A percentile compares a stretch with the other conserved stretches of the same genome.
Conservation (phyloP, 2,113 vertebrate genomes). For the Agapornis roseicollis region DNA sequence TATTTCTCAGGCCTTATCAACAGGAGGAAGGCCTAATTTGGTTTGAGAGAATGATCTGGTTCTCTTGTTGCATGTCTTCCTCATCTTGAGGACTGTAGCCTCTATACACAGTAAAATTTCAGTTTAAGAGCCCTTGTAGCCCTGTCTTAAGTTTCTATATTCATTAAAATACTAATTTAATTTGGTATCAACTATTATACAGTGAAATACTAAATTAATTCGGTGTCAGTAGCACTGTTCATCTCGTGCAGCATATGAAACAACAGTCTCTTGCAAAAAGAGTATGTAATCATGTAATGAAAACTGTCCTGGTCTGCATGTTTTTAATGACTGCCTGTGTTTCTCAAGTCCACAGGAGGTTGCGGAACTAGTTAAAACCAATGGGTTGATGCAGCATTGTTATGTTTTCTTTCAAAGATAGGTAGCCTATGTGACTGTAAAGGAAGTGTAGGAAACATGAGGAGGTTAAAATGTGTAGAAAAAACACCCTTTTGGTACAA, state of each 20-base stretch:
- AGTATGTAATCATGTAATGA: neutral
- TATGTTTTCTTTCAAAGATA: neutral
- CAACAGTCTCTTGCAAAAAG: neutral
- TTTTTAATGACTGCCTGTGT: neutral
- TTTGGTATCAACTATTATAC: neutral
- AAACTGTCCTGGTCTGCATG: neutral
- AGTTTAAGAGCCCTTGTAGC: neutral
- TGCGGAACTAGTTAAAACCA: neutral
- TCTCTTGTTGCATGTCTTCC: neutral
- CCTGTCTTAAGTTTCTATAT: neutral
- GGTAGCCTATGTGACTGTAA: neutral
- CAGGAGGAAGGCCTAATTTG: neutral
- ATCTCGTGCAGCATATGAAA: accelerated
- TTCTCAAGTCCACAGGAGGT: neutral
- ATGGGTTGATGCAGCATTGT: neutral
- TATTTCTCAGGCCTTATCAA: neutral
- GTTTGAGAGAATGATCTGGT: neutral
- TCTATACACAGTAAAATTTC: neutral
- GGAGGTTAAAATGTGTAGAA: neutral
- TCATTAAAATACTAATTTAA: neutral
- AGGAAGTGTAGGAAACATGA: neutral
- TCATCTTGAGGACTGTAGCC: neutral
- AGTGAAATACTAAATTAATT: neutral
- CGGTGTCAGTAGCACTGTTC: neutral
- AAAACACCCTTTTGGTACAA: neutral